A percentile compares a stretch with the other conserved stretches of the same genome.
Conservation (phyloP, 1,140 invertebrate genomes). For the Yoshiicerus persimilis region DNA sequence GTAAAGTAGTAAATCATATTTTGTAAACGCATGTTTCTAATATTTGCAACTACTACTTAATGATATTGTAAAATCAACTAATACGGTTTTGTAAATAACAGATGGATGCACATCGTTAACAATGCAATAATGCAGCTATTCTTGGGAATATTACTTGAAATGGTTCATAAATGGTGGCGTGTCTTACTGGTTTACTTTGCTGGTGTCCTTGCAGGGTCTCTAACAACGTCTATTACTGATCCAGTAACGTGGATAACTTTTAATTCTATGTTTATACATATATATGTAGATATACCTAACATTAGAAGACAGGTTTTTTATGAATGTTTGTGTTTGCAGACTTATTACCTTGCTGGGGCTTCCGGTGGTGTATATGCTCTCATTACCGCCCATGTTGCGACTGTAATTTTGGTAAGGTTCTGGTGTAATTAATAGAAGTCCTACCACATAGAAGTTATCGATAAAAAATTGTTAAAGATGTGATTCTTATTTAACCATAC, state of each 20-base stretch:
- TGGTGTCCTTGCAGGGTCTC: conserved; percentile 81
- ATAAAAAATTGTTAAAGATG: neutral
- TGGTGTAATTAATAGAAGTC: neutral
- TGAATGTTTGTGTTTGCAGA: neutral
- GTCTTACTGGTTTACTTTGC: conserved; percentile 67
- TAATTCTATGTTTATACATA: neutral
- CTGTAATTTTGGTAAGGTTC: conserved; percentile 82
- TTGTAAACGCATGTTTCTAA: neutral
- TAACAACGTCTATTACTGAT: conserved; percentile 87
- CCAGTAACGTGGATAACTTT: conserved; percentile 56
- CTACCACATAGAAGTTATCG: neutral
- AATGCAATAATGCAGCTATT: conserved; percentile 90
- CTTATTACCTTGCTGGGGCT: conserved; percentile 85
- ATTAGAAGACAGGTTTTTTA: neutral
- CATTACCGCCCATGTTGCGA: conserved; percentile 92
- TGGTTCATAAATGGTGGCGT: conserved; percentile 90
- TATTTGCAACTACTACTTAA: neutral
- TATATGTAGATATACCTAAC: neutral
- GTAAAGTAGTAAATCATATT: conserved; percentile 58
- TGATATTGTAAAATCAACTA: neutral
- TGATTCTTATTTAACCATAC: conserved; percentile 37
- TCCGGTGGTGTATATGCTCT: conserved; percentile 92
- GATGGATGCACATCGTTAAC: conserved; percentile 80
- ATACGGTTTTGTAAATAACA: conserved; percentile 49
- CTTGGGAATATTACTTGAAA: conserved; percentile 88